Conservation (phyloP, 1,140 invertebrate genomes). For the Luehdorfia chinensis region DNA sequence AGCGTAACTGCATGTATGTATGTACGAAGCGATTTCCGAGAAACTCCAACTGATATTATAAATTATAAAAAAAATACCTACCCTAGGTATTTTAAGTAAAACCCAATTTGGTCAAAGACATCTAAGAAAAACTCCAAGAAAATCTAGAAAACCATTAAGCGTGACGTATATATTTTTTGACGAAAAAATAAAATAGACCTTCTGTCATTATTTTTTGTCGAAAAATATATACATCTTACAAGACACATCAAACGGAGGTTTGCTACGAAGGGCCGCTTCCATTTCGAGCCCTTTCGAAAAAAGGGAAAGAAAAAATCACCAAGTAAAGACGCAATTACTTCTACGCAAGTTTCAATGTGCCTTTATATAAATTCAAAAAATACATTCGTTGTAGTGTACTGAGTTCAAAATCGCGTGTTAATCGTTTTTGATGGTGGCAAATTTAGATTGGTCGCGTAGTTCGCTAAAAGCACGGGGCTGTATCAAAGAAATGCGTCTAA, state of each 20-base stretch:
- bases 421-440: constrained; percentile 18
- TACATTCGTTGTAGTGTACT: constrained; percentile 19
- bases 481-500: constrained; percentile 75
- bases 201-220: background rate
- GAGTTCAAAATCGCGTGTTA: constrained; percentile 30
- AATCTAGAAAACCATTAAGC: no score
- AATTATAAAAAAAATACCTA: no score
- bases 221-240: constrained; percentile 41
- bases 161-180: no score
- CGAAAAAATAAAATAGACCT: no score
- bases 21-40: no score
- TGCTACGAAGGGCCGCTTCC: constrained; percentile 36
- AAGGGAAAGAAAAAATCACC: constrained; percentile 62
- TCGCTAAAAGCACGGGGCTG: constrained; percentile 62
- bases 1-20: no score
- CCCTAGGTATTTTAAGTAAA: no score
- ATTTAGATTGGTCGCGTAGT: constrained; percentile 32
- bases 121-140: no score
- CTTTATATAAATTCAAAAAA: constrained; percentile 1
- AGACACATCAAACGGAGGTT: constrained; percentile 62
- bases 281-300: constrained; percentile 46
- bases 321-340: constrained; percentile 70
- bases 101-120: no score
- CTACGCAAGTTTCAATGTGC: constrained; percentile 39
- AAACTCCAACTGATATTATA: no score